phyloP scores from a whole-genome alignment of 2,113 vertebrate species.

The Eclectus roratus region DNA sequence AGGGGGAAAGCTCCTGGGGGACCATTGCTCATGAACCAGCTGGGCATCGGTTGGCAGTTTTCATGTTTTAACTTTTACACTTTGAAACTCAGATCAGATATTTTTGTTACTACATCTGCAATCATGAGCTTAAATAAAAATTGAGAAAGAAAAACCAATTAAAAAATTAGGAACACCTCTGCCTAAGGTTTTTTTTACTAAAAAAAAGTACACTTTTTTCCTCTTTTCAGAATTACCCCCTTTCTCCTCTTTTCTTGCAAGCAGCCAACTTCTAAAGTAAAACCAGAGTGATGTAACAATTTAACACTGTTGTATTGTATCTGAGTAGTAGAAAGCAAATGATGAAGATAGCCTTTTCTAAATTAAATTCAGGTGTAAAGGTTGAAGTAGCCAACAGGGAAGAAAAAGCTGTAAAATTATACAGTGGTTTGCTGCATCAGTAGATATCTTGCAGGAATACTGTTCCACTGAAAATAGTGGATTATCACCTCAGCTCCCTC shows the following conservation, averaged over 20 bases:
- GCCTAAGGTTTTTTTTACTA: neutral
- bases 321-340: neutral
- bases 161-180: neutral
- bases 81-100: neutral
- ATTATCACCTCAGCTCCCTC: neutral
- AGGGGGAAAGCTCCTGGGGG: neutral
- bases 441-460: neutral
- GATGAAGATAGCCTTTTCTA: neutral
- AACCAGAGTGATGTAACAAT: neutral
- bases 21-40: neutral
- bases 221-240: neutral
- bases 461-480: neutral
- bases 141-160: neutral
- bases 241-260: neutral
- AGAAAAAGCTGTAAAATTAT: neutral
- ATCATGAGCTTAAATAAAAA: neutral
- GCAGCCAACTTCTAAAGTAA: neutral
- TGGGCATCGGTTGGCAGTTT: neutral
- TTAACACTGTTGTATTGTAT: neutral
- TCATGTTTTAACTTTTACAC: neutral
- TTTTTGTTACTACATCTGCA: neutral
- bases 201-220: neutral
- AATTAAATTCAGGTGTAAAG: neutral
- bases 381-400: neutral
- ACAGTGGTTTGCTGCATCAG: neutral